Conservation (phyloP, 2,888 invertebrate genomes). For the Lepidocyrtinus sp. region DNA sequence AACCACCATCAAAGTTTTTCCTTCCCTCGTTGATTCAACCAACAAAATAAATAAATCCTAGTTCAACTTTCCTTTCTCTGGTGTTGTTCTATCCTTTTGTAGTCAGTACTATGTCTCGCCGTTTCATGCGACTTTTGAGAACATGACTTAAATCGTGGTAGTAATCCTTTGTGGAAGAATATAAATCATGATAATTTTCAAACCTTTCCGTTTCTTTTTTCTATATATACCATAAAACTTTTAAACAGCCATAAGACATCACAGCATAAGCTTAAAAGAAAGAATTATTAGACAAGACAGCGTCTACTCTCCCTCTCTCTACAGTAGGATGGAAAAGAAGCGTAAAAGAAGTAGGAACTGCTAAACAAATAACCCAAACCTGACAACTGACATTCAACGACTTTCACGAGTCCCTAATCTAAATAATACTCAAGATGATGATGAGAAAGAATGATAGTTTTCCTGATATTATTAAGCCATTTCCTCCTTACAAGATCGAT, state of each 20-base stretch:
- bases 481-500: constrained; percentile 46
- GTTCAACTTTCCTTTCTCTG: constrained; percentile 26
- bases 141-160: constrained; percentile 39
- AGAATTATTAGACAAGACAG: constrained; percentile 53
- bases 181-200: constrained; percentile 63
- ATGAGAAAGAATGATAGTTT: constrained; percentile 22
- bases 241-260: constrained; percentile 61
- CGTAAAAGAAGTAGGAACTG: constrained; percentile 25
- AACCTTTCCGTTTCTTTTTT: constrained; percentile 48
- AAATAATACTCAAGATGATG: constrained; percentile 32
- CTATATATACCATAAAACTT: constrained; percentile 59
- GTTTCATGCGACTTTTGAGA: constrained; percentile 1
- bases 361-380: constrained; percentile 61
- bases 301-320: neutral
- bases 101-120: constrained; percentile 8
- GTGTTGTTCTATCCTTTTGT: neutral
- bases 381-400: constrained; percentile 61
- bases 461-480: constrained; percentile 35
- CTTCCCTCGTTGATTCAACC: constrained; percentile 38
- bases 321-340: neutral
- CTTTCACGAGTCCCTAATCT: constrained; percentile 51
- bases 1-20: constrained; percentile 21
- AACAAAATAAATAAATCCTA: constrained; percentile 25
- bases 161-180: constrained; percentile 57
- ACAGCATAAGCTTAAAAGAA: constrained; percentile 54